Base-by-base conservation (phyloP, 2,113 vertebrate species). In the Nesoenas mayeri region DNA sequence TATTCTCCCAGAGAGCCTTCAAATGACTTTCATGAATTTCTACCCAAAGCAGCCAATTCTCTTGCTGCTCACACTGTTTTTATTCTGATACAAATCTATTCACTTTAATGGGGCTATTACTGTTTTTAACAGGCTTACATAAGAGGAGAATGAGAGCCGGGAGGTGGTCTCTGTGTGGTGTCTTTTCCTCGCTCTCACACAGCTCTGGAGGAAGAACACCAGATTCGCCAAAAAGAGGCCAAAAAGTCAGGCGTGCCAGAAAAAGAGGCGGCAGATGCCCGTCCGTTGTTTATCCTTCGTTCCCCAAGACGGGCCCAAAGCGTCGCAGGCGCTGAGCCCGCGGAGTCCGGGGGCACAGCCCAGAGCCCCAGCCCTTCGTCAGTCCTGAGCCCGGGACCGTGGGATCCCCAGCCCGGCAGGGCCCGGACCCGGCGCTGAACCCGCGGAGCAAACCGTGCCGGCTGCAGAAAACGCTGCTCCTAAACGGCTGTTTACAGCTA, bases 1-100 rank as follows among this genome's bases (percentile, higher is more conserved):
- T 95, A 93, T 89, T 65, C 54, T 95, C 93, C 95, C 89, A 93
- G 85, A 94, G 89, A 91, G 94, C 84, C 66, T 93, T 94, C 92
- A 96, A 95, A 96, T 84, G 21, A 93, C 95, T 96, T 92, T 92
- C 83, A 74, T 85, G 88, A 79, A 74, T 95, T 84, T 61, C 32
- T 69, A 86, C 48, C 83, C 77, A 75, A n/a, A 64, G 95, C 93
- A 88, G 85, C 79, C 90, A 90, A 75, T 87, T 91, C 88, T 96
- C 79, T 85, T 56, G 83, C 90, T 92, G 95, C 95, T 95, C 93
- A 65, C 82, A 79, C 64, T 54, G 90, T 12, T 93, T 93, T 81
- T 94, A 40, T 73, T 24, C 95, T 92, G 85, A 90, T 92, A 91
- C 36, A 84, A 91, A 94, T 91, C 93, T 79, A 29, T 89, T 84